Percentiles rank a stretch among this genome's conserved stretches.
phyloP scores from a whole-genome alignment of 1,140 invertebrate species.

The Pollicipes pollicipes region DNA sequence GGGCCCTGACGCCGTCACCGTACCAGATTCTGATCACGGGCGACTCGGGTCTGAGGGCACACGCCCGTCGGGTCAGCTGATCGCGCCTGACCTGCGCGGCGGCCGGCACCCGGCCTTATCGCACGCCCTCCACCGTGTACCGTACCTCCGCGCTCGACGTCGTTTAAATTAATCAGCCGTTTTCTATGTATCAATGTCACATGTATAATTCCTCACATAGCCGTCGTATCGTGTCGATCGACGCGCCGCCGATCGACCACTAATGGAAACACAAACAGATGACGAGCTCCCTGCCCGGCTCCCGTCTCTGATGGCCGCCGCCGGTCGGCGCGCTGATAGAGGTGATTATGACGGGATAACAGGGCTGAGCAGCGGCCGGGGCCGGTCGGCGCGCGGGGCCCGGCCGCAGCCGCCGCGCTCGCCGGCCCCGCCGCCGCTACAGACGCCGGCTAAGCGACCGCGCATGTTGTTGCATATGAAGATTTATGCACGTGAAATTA shows the following conservation, averaged over 20 bases:
- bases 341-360: background rate
- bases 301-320: background rate
- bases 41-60: too few species aligned
- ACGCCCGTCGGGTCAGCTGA: too few species aligned
- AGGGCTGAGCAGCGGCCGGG: background rate
- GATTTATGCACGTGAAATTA: background rate
- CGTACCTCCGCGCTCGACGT: background rate
- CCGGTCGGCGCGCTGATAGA: background rate
- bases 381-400: too few species aligned
- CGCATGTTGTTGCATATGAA: background rate
- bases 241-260: too few species aligned
- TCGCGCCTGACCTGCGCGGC: too few species aligned
- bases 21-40: too few species aligned
- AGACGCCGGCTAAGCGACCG: too few species aligned
- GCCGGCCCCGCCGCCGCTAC: too few species aligned
- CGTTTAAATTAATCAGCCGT: background rate
- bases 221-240: background rate
- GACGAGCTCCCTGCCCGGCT: too few species aligned
- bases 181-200: background rate
- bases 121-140: too few species aligned
- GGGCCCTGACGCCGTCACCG: too few species aligned
- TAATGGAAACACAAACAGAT: background rate
- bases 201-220: background rate
- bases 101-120: too few species aligned
- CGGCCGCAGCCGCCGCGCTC: background rate